Conservation (phyloP, 2,797 vertebrate species). For the Ispidina picta region DNA sequence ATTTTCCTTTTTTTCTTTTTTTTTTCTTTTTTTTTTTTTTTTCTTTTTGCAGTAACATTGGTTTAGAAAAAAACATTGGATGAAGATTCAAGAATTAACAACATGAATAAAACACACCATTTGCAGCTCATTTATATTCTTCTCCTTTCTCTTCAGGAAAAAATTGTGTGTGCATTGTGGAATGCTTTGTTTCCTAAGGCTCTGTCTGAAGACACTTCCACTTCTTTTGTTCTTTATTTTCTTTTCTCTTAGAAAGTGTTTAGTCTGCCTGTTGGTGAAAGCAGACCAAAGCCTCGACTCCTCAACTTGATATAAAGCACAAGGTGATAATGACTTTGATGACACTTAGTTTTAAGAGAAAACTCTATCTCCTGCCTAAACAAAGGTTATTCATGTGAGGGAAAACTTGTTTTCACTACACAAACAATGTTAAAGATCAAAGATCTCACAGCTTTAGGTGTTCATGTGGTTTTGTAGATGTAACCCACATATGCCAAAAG, state of each 20-base stretch:
- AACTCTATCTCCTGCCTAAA: neutral
- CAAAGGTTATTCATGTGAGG: neutral
- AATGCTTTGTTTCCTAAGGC: neutral
- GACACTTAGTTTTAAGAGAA: neutral
- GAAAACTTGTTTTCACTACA: neutral
- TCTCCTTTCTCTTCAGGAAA: neutral
- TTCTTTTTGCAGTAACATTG: neutral
- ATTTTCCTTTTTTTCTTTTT: rapidly evolving
- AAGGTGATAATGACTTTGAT: neutral
- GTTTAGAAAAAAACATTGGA: neutral
- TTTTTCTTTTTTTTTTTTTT: neutral
- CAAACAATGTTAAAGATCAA: neutral
- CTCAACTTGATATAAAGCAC: neutral
- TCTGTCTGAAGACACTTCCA: neutral
- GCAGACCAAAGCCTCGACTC: neutral
- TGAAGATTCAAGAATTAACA: neutral
- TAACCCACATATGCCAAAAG: neutral
- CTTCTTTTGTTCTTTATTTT: neutral
- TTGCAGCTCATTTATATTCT: neutral
- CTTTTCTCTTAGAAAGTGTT: neutral
- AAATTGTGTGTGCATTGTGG: neutral
- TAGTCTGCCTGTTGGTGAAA: neutral
- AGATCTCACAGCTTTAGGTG: neutral
- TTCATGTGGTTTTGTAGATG: neutral
- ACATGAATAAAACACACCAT: neutral